phyloP scores from a whole-genome alignment of 2,113 vertebrate species.

The Amphilophus citrinellus region DNA sequence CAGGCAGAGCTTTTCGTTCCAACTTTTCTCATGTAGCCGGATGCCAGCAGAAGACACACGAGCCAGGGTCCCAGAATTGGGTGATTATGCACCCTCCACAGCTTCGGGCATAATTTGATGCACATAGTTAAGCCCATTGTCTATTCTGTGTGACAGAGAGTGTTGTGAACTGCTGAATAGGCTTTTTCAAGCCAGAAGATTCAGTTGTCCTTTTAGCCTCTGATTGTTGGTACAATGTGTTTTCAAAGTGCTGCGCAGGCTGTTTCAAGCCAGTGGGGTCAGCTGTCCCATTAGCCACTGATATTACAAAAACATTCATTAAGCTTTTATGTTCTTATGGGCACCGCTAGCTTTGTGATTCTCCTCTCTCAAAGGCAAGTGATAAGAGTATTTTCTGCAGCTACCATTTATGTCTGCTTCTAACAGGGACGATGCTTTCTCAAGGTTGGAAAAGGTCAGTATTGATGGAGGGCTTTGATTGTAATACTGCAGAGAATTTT shows the following conservation, averaged over 20 bases:
- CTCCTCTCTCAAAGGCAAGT: slow-evolving; percentile 40
- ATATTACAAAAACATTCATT: slow-evolving; percentile 74
- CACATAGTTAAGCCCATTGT: slow-evolving; percentile 53
- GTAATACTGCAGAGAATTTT: slow-evolving; percentile 47
- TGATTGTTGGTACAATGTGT: slow-evolving; percentile 57
- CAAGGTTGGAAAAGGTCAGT: slow-evolving; percentile 72
- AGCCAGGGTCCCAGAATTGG: slow-evolving; percentile 11
- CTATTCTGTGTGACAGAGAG: slow-evolving; percentile 43
- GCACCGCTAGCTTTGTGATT: slow-evolving; percentile 47
- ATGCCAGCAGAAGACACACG: background rate
- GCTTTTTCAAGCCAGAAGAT: slow-evolving; percentile 54
- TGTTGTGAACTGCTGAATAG: slow-evolving; percentile 52
- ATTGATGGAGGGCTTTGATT: slow-evolving; percentile 65
- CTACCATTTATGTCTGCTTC: slow-evolving; percentile 49
- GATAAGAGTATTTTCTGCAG: slow-evolving; percentile 41
- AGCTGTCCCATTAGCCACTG: slow-evolving; percentile 71
- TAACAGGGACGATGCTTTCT: slow-evolving; percentile 44
- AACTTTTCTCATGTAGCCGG: background rate
- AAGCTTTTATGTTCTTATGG: slow-evolving; percentile 65
- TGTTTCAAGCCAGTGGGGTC: slow-evolving; percentile 59
- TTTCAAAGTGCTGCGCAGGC: slow-evolving; percentile 65
- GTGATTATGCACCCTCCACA: slow-evolving; percentile 27
- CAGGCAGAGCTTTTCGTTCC: background rate
- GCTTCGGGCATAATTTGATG: slow-evolving; percentile 40
- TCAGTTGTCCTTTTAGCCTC: slow-evolving; percentile 52